Percentiles rank a stretch among this genome's conserved stretches.
These are phyloP conservation scores for Salvelinus sp. DNA, from an alignment of 2,113 vertebrate genomes.

Conservation along the genomic window DNA sequence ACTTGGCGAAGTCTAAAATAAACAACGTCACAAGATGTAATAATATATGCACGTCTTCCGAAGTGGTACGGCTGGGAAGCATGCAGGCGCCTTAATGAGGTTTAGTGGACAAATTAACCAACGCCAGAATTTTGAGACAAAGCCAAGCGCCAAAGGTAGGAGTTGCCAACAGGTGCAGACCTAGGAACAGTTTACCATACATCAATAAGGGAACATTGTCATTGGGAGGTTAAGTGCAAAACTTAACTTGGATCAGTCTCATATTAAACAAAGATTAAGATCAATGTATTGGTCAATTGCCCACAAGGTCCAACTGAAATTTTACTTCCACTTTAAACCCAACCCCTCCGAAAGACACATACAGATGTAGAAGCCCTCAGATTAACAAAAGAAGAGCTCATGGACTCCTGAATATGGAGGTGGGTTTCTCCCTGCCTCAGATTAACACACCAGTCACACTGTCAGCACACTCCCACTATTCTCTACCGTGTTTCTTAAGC, in stretches of 20 bases:
- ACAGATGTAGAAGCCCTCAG: constrained; percentile 30
- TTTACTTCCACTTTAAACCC: too few species aligned
- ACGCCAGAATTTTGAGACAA: constrained; percentile 43
- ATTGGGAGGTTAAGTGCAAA: not conserved
- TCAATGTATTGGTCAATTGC: too few species aligned
- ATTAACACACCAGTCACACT: constrained; percentile 29
- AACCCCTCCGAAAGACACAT: too few species aligned
- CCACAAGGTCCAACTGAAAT: too few species aligned
- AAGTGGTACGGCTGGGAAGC: too few species aligned
- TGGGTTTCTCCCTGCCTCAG: constrained; percentile 22
- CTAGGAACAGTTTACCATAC: not conserved
- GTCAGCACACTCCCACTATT: constrained; percentile 41
- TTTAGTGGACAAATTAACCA: not conserved
- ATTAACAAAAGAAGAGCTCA: constrained; percentile 35
- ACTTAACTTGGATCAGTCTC: too few species aligned
- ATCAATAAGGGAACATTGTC: not conserved
- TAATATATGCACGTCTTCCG: too few species aligned
- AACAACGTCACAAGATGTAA: too few species aligned
- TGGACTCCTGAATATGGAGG: constrained; percentile 26
- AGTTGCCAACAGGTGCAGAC: not conserved
- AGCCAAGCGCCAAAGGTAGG: not conserved
- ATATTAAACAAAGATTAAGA: too few species aligned
- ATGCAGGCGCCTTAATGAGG: too few species aligned
- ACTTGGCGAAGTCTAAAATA: too few species aligned
- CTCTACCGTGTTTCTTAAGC: constrained; percentile 37